Percentiles rank a stretch among this genome's conserved stretches.
Conservation (phyloP, 2,113 vertebrate genomes). For the Callorhinus ursinus region DNA sequence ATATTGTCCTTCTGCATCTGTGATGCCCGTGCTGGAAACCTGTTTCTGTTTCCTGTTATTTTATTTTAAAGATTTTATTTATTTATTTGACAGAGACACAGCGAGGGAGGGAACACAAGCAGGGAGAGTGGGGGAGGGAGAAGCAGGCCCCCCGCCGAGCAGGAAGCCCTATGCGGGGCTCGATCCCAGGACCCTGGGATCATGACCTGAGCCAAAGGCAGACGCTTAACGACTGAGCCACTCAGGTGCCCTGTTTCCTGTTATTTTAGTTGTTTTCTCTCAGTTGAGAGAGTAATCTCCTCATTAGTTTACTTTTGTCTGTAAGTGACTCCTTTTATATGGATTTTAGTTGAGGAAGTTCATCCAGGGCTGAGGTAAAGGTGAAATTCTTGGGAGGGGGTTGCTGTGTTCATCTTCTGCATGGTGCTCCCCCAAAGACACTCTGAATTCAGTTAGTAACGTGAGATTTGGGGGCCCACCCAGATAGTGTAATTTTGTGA, state of each 20-base stretch:
- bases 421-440: background rate
- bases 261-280: background rate
- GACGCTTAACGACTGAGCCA: too few species aligned
- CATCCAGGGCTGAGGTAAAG: background rate
- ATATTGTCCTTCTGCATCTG: background rate
- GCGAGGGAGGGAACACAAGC: too few species aligned
- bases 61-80: too few species aligned
- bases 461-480: background rate
- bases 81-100: too few species aligned
- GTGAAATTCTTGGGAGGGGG: background rate
- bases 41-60: background rate
- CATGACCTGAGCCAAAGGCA: too few species aligned
- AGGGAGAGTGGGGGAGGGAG: too few species aligned
- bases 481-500: background rate
- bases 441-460: background rate
- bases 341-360: background rate
- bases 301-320: background rate
- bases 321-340: background rate
- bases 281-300: background rate
- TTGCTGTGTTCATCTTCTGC: background rate
- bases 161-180: too few species aligned
- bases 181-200: too few species aligned
- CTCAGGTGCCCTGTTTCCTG: background rate
- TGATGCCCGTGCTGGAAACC: rapidly evolving
- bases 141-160: too few species aligned